A percentile compares a stretch with the other conserved stretches of the same genome.
These are phyloP conservation scores for Chunga burmeisteri DNA, from an alignment of 2,113 vertebrate genomes.

Conservation along the genomic window DNA sequence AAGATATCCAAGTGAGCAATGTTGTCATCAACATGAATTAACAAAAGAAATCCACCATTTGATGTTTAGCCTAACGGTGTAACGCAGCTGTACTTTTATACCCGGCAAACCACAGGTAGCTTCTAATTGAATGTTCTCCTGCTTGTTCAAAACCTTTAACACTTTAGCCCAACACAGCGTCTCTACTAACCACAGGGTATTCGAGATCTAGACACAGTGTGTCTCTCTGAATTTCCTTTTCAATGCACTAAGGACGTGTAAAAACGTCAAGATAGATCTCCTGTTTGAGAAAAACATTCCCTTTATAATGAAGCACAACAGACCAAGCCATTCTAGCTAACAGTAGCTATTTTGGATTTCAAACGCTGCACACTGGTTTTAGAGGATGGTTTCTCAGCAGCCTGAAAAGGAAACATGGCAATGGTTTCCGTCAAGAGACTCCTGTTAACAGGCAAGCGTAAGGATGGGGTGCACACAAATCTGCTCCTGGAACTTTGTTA, in stretches of 20 bases:
- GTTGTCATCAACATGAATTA: not conserved
- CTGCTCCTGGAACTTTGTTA: not conserved
- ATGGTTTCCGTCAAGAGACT: not conserved
- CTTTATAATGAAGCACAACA: not conserved
- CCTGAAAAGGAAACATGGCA: not conserved
- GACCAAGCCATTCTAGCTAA: not conserved
- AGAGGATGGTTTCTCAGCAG: not conserved
- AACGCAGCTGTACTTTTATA: not conserved
- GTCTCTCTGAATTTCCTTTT: not conserved
- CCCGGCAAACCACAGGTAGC: not conserved
- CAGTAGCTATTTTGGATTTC: not conserved
- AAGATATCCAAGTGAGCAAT: not conserved
- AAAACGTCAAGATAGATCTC: not conserved
- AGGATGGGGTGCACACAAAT: not conserved
- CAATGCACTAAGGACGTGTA: not conserved
- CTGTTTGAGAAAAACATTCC: not conserved
- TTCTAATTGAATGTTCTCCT: conserved; percentile 28
- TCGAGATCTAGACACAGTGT: not conserved
- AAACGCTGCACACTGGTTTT: not conserved
- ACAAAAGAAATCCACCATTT: not conserved
- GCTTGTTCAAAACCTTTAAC: not conserved
- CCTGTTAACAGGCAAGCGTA: not conserved
- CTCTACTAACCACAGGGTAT: not conserved
- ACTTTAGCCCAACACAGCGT: not conserved
- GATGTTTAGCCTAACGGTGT: not conserved